Base-by-base conservation (phyloP, 2,113 vertebrate species). In the Callipepla californica region DNA sequence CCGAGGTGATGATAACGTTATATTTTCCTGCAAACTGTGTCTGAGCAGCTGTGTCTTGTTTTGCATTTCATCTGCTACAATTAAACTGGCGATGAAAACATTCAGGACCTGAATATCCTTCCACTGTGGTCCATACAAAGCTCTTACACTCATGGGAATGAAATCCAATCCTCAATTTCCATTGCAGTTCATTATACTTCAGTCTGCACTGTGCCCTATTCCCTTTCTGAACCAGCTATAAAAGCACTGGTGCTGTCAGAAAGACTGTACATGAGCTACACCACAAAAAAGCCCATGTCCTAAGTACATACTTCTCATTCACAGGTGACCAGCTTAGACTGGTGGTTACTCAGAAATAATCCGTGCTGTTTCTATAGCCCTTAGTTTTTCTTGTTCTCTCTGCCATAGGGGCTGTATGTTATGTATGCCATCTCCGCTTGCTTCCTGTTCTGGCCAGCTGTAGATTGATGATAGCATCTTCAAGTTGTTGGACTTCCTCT, bases 381-480 rank as follows among this genome's bases (percentile, higher is more conserved):
- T 73, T 75, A 32, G 25, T 38, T 92, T 61, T 90, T 79, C 47
- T 89, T 84, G 87, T 82, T 74, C 55, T 91, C 68, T 72, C 61
- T 80, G 48, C 85, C 44, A 6, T 70, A 30, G 87, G 55, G 85
- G 83, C 48, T 80, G 72, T 81, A 47, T 87, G 81, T 75, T 95
- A 58, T 86, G 74, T 85, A 51, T 89, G 93, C 90, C 92, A 94
- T 95, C 73, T 93, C 90, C 1, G 1, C 96, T 96, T 90, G 93
- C 96, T 98, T 97, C 97, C 96, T 97, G 97, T 97, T 97, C 96
- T 3, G 87, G 95, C 96, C 96, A 97, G 97, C 98, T 98, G 98
- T 85, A 97, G 91, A 94, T 69, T 93, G 88, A 82, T 97, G 98
- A 98, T 98, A 98, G 97, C 94, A 98, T 98, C 98, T 98, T 95